Conservation (phyloP, 2,888 invertebrate species). For the Polydrusus pterygomalis region DNA sequence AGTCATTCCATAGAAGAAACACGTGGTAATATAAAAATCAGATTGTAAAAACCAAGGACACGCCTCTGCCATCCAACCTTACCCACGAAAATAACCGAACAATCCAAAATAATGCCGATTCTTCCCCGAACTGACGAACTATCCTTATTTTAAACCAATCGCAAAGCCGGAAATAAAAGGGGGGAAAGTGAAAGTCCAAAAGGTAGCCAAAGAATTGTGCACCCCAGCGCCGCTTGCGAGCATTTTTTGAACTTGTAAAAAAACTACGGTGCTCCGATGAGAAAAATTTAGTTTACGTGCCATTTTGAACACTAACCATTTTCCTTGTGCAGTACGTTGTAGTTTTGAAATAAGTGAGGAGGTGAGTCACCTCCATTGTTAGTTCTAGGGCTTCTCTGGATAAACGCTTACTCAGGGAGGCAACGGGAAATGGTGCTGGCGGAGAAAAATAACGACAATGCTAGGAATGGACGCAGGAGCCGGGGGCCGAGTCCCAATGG, state of each 20-base stretch:
- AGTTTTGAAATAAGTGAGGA: constrained; percentile 21
- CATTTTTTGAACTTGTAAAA: constrained; percentile 41
- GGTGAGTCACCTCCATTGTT: constrained; percentile 39
- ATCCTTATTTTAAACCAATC: constrained; percentile 8
- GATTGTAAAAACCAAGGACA: too few species aligned
- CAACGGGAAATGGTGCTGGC: constrained; percentile 85
- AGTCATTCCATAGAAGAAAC: too few species aligned
- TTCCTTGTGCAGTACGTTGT: constrained; percentile 32
- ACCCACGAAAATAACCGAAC: neutral
- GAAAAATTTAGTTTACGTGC: constrained; percentile 56
- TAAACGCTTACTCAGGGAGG: neutral
- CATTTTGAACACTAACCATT: constrained; percentile 45
- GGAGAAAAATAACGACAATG: constrained; percentile 88
- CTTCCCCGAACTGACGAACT: neutral
- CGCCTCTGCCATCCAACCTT: neutral
- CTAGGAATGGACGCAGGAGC: constrained; percentile 91
- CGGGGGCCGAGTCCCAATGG: constrained; percentile 94
- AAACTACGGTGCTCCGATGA: constrained; percentile 68
- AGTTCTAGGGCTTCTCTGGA: constrained; percentile 22
- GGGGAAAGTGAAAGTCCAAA: constrained; percentile 30
- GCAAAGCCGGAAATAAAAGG: constrained; percentile 1
- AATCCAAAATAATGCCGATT: neutral
- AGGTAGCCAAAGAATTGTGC: neutral
- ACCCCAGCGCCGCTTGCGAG: constrained; percentile 40
- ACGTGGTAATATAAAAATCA: too few species aligned